A percentile compares a stretch with the other conserved stretches of the same genome.
These are phyloP conservation scores for Poeciliopsis retropinna DNA, from an alignment of 2,113 vertebrate genomes.

Conservation along the genomic window DNA sequence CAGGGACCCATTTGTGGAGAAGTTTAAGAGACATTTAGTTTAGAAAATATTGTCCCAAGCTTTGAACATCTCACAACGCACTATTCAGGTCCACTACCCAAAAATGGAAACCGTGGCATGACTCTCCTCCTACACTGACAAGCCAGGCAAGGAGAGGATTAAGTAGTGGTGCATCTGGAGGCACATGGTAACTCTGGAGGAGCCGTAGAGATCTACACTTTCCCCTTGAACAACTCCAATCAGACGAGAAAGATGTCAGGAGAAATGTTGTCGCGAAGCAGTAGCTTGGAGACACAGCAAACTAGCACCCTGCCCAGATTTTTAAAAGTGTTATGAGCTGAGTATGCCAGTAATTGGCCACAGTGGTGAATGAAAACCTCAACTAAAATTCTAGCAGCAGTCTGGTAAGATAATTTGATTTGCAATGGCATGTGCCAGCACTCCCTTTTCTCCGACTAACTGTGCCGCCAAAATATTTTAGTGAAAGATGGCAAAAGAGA, in stretches of 20 bases:
- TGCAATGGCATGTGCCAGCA: neutral
- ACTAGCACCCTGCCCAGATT: neutral
- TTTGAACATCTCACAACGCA: neutral
- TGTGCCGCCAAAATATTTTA: no score
- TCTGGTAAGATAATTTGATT: neutral
- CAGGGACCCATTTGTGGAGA: neutral
- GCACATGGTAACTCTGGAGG: neutral
- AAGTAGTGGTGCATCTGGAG: neutral
- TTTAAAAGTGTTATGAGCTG: neutral
- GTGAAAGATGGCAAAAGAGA: neutral
- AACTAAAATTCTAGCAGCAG: neutral
- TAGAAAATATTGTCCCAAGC: neutral
- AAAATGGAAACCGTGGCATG: neutral
- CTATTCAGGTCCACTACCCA: neutral
- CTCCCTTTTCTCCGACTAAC: neutral
- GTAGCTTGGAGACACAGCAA: neutral
- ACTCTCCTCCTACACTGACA: neutral
- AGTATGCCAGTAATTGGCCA: neutral
- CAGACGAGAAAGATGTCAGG: neutral
- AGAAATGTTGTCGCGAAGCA: neutral
- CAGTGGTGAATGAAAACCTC: neutral
- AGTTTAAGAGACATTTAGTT: neutral
- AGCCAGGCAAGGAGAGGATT: neutral
- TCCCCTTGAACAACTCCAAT: neutral
- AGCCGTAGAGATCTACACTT: neutral